Evolutionary conservation across 2,797 vertebrate genomes (phyloP).

Genomic region (Chiloscyllium punctatum): DNA sequence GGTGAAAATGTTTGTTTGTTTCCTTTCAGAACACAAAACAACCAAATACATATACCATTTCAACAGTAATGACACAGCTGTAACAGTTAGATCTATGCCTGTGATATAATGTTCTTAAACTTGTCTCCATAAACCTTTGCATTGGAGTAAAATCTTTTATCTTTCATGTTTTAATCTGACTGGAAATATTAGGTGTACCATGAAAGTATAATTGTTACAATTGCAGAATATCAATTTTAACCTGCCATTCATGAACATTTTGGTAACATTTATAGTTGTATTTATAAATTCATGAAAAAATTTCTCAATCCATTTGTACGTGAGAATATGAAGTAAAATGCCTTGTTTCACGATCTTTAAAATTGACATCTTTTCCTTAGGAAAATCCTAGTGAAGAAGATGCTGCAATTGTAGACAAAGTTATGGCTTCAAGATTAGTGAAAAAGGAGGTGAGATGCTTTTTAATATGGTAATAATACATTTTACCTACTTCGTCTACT

Average conservation of each 20-base stretch:
- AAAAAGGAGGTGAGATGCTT: conserved; percentile 85
- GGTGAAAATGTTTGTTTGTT: not conserved
- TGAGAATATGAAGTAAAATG: not conserved
- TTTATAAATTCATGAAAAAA: not conserved
- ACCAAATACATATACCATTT: not conserved
- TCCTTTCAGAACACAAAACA: not conserved
- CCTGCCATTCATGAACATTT: not conserved
- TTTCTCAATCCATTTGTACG: not conserved
- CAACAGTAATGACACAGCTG: not conserved
- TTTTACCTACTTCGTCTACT: not conserved
- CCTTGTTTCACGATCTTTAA: not conserved
- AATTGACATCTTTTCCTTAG: conserved; percentile 51
- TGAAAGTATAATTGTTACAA: not conserved
- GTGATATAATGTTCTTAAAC: not conserved
- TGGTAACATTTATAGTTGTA: not conserved
- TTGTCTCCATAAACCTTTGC: not conserved
- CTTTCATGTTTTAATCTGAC: not conserved
- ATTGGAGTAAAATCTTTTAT: not conserved
- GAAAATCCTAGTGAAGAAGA: conserved; percentile 98
- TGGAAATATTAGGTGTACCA: not conserved
- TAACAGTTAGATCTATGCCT: not conserved
- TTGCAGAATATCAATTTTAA: not conserved
- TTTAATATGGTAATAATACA: not conserved
- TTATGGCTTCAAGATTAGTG: conserved; percentile 77
- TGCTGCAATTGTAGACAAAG: conserved; percentile 96